These are phyloP conservation scores for Centropus bengalensis DNA, from an alignment of 2,113 vertebrate species.

Conservation along the genomic window DNA sequence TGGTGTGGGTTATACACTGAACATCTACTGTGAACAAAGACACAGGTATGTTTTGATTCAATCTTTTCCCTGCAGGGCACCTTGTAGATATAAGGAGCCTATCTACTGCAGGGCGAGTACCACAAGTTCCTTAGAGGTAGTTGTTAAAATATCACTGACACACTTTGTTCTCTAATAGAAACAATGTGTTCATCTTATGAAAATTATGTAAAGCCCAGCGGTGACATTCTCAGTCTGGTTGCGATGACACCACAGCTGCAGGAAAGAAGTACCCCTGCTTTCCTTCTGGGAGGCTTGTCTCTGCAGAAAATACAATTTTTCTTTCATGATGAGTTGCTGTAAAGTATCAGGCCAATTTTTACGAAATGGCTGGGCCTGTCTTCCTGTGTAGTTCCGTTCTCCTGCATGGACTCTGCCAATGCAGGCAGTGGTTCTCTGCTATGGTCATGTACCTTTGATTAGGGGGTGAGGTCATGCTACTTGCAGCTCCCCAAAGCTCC, in stretches of 20 bases:
- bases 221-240: not conserved
- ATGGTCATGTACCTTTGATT: rapidly evolving
- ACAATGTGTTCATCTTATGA: not conserved
- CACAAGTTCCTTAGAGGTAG: not conserved
- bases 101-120: not conserved
- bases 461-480: not conserved
- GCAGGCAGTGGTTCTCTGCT: not conserved
- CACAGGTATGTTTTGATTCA: not conserved
- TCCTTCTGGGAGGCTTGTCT: not conserved
- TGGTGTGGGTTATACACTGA: not conserved
- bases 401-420: rapidly evolving
- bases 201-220: not conserved
- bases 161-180: not conserved
- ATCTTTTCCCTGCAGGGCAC: not conserved
- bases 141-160: not conserved
- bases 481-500: not conserved
- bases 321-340: not conserved
- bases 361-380: not conserved
- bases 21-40: not conserved
- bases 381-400: not conserved
- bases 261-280: not conserved
- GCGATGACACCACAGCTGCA: not conserved
- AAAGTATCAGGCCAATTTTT: not conserved
- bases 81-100: not conserved
- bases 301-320: not conserved